A percentile compares a stretch with the other conserved stretches of the same genome.
Conservation (phyloP, 1,140 invertebrate species). For the Calliphora vicina region DNA sequence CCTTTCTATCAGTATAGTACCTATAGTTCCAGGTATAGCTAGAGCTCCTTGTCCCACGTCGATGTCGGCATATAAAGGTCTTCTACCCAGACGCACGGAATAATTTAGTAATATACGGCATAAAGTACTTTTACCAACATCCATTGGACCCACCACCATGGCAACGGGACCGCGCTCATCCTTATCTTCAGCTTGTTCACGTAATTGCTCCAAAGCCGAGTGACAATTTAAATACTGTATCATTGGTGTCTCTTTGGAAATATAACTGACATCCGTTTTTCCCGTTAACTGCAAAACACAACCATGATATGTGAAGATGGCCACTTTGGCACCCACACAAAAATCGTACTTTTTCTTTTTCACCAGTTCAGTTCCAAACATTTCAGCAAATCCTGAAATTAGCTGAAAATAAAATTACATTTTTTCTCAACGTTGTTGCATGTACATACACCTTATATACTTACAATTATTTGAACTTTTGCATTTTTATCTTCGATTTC, state of each 20-base stretch:
- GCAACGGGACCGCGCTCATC: conserved; percentile 80
- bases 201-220: conserved; percentile 89
- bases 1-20: conserved; percentile 87
- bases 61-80: conserved; percentile 93
- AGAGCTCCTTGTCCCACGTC: conserved; percentile 96
- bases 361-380: conserved; percentile 96
- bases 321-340: conserved; percentile 88
- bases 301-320: conserved; percentile 96
- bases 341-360: conserved; percentile 94
- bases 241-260: conserved; percentile 97
- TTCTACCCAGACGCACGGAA: conserved; percentile 83
- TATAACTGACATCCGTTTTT: conserved; percentile 90
- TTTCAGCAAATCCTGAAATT: conserved; percentile 87
- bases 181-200: conserved; percentile 79
- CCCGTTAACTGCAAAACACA: conserved; percentile 85
- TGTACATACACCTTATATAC: conserved; percentile 39
- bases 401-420: conserved; percentile 68
- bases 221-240: conserved; percentile 87
- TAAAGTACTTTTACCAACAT: conserved; percentile 96
- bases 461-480: conserved; percentile 83
- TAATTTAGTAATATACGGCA: conserved; percentile 93
- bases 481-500: conserved; percentile 90
- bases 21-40: conserved; percentile 91
- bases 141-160: conserved; percentile 92
- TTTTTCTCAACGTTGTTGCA: neutral